Percentiles rank a stretch among this genome's conserved stretches.
Evolutionary conservation across 2,113 vertebrate species (phyloP).

Genomic region (Phalacrocorax pelagicus): DNA sequence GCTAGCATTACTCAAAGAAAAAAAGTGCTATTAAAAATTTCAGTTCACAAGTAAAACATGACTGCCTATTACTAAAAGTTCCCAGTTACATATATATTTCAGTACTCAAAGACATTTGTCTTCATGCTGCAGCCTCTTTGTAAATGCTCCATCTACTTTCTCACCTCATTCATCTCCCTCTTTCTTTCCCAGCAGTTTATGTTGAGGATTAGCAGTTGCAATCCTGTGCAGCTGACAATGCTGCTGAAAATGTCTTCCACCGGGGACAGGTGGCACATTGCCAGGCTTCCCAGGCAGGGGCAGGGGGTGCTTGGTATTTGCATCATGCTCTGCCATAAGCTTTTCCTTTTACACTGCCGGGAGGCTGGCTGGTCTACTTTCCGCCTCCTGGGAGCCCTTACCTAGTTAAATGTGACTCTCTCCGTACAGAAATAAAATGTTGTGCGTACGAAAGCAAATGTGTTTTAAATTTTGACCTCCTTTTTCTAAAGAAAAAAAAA

Average conservation of each 20-base stretch:
- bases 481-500: neutral
- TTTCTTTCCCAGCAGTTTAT: neutral
- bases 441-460: neutral
- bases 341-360: neutral
- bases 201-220: neutral
- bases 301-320: constrained; percentile 8
- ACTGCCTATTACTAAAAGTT: neutral
- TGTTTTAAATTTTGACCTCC: constrained; percentile 38
- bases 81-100: neutral
- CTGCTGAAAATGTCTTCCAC: neutral
- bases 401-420: neutral
- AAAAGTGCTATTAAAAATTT: neutral
- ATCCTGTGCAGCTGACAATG: neutral
- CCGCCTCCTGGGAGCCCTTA: neutral
- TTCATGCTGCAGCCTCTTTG: neutral
- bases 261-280: neutral
- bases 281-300: neutral
- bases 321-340: neutral
- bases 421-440: neutral
- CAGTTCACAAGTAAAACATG: neutral
- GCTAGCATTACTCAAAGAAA: neutral
- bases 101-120: neutral
- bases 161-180: neutral
- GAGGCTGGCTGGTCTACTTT: neutral
- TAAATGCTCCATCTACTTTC: neutral